Base-by-base conservation (phyloP, 1,140 invertebrate genomes). In the Lerema accius region DNA sequence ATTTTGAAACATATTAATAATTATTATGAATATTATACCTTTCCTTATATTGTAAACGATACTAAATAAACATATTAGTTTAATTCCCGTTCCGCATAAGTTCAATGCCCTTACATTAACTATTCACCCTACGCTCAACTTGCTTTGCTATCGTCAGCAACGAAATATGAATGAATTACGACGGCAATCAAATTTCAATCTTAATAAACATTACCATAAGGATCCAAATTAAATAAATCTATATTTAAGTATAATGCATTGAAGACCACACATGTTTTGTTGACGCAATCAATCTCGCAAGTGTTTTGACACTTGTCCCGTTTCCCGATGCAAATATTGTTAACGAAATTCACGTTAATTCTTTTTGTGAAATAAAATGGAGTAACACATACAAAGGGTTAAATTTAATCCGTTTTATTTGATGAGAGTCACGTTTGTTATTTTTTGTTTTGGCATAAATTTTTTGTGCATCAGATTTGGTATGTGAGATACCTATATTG, bases 221-320 rank as follows among this genome's bases (percentile, higher is more conserved):
- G 10, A 42, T 45, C 13, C 7, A 32, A 45, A 45, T 58, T 16
- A 2, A 15, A 11, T 58, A 13, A 40, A 4, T 1, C 3, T n/a
- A 16, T 6, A 28, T 45, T 32, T 58, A 58, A 45, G 10, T 17
- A 23, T 0, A 42, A 45, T 45, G 40, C 23, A 58, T 58, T 45
- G 32, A 55, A 14, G 53, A 56, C 53, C 53, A 56, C 40, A 56
- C 53, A 56, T 56, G 39, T 43, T 56, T 43, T 56, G 53, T 56
- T 43, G 53, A 43, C 53, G 53, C 42, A 28, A 40, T 42, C 42
- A 56, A 43, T 56, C 23, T 23, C 23, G 14, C 53, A 56, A 7
- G 14, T 43, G 51, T 43, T 43, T 43, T 19, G 14, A 43, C 10
- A 15, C 19, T 16, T 37, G 28, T 43, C 26, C 39, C 16, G 6